A percentile compares a stretch with the other conserved stretches of the same genome.
phyloP scores from a whole-genome alignment of 2,113 vertebrate species.

The Leuciscus idus region DNA sequence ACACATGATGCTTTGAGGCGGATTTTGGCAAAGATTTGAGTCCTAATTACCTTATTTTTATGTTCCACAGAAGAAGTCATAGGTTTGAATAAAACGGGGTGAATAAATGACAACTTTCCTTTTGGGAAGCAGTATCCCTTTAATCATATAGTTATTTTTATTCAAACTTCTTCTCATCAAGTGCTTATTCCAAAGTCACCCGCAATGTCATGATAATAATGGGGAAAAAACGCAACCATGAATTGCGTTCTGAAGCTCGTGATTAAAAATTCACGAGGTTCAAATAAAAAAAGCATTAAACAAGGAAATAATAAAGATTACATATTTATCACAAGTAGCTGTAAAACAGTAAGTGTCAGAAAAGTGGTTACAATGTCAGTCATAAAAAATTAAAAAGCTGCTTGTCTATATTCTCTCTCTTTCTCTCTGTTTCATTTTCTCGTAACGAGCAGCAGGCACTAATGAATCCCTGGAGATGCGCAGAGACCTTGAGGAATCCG shows the following conservation, averaged over 20 bases:
- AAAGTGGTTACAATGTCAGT: slow-evolving; percentile 33
- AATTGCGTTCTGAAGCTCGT: not conserved
- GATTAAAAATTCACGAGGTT: slow-evolving; percentile 1
- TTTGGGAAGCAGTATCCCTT: not conserved
- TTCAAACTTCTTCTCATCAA: not conserved
- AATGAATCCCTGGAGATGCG: slow-evolving; percentile 9
- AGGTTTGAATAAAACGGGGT: not conserved
- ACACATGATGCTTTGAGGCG: not conserved
- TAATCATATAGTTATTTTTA: not conserved
- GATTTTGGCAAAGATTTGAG: not conserved
- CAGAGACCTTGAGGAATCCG: not conserved
- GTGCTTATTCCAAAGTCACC: not conserved
- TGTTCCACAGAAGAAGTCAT: not conserved
- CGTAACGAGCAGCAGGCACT: not conserved
- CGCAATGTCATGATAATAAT: not conserved
- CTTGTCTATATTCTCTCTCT: not conserved
- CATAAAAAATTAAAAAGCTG: not conserved
- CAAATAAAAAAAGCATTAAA: slow-evolving; percentile 4
- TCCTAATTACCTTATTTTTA: not conserved
- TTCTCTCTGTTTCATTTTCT: not conserved
- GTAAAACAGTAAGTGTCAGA: slow-evolving; percentile 31
- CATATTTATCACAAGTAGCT: slow-evolving; percentile 5
- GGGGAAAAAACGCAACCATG: not conserved
- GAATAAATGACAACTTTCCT: not conserved
- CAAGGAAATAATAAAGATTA: slow-evolving; percentile 5